Evolutionary conservation across 2,888 invertebrate genomes (phyloP), one percentile per base, ranked within the genome.

Genomic region (Anodontia alba): DNA sequence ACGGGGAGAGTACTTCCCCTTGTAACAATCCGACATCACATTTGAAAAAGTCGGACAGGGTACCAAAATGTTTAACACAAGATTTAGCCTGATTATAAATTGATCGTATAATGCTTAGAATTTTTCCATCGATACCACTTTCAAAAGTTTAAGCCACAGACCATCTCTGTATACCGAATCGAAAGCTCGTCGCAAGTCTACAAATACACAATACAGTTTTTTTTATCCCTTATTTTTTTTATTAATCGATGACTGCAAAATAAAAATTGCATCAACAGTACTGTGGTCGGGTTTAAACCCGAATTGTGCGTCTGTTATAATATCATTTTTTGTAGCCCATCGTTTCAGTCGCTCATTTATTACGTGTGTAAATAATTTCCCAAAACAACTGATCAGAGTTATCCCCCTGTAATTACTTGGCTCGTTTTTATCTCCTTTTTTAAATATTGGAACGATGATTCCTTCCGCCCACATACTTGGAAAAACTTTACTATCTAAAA

Each of bases 341-440:
- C 15, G 15, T 23, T 15, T 7, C 23, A 67, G 17, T 29, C 67
- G n/a, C 7, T 36, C 29, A 67, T 67, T 67, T 5, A 67, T 7
- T 1, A 67, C 23, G 17, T 17, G 15, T 33, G 36, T 67, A 51
- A 51, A 51, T 20, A 51, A 20, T 20, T 51, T 51, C 23, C 51
- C 51, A 51, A 51, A n/a, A 20, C 20, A n/a, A 51, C 51, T 51
- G 20, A 67, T 17, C 15, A 67, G 29, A 10, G 67, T 67, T 8
- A 67, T 67, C 1, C 67, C 67, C 23, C 67, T 75, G 49, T 78
- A 78, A 26, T 83, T 83, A 38, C 31, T 73, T 43, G 78, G 70
- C 36, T 82, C 76, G 15, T 31, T 67, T n/a, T 29, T n/a, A 66
- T 78, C 76, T 26, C 80, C 80, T 51, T 67, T n/a, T 67, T 38